phyloP scores from a whole-genome alignment of 1,140 invertebrate genomes.

The Macrostomum lignano region DNA sequence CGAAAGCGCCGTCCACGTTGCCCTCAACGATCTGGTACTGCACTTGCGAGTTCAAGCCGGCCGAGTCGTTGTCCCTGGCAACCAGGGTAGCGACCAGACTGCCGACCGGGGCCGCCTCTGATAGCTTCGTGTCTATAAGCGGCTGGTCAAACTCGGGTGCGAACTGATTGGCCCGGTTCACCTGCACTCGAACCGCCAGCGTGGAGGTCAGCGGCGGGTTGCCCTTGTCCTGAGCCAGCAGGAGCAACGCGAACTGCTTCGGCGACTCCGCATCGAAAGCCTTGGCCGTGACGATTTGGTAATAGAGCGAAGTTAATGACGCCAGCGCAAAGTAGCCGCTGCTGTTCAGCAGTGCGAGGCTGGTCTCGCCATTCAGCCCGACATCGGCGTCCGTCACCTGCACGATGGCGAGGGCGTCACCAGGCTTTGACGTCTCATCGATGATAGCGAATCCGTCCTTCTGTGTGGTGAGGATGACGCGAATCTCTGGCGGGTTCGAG shows the following conservation, averaged over 20 bases:
- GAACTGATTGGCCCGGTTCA: slow-evolving; percentile 52
- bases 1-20: slow-evolving; percentile 44
- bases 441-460: slow-evolving; percentile 10
- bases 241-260: slow-evolving; percentile 25
- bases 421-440: slow-evolving; percentile 4
- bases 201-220: slow-evolving; percentile 50
- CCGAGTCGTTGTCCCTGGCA: slow-evolving; percentile 50
- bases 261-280: slow-evolving; percentile 9
- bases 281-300: slow-evolving; percentile 11
- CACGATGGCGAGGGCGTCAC: slow-evolving; percentile 14
- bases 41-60: slow-evolving; percentile 53
- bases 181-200: slow-evolving; percentile 39
- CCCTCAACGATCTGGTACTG: slow-evolving; percentile 52
- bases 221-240: slow-evolving; percentile 48
- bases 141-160: slow-evolving; percentile 53
- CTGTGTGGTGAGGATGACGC: slow-evolving; percentile 8
- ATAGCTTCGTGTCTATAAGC: too few relatives aligned
- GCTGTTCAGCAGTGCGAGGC: slow-evolving; percentile 12
- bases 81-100: slow-evolving; percentile 50
- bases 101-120: slow-evolving; percentile 58
- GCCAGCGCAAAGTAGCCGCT: slow-evolving; percentile 9
- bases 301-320: slow-evolving; percentile 10
- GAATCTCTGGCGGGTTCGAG: slow-evolving; percentile 7
- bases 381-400: slow-evolving; percentile 14
- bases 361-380: slow-evolving; percentile 13